Base-by-base conservation (phyloP, 1,140 invertebrate genomes). In the Andrena cerasifolii region DNA sequence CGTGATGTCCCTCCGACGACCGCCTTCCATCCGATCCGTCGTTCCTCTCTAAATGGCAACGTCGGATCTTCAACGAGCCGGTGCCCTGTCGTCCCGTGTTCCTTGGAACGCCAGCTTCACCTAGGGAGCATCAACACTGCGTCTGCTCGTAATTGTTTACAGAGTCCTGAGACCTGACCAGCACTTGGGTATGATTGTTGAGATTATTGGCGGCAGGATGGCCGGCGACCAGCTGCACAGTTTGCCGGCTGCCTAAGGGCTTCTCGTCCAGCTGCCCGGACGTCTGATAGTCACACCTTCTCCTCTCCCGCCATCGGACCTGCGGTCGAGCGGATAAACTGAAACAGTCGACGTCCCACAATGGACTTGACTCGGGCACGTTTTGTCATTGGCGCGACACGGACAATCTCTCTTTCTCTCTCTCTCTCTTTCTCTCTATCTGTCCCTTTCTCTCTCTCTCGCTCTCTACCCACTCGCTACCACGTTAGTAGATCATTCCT, bases 251-350 rank as follows among this genome's bases (percentile, higher is more conserved):
- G 36, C 62, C 58, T 24, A 58, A 36, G 54, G 21, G 71, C 28
- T 73, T 80, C 40, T 59, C 51, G 18, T 83, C 71, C 47, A 28
- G 62, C 65, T 82, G 80, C 31, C 85, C 88, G 82, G 92, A 91
- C 86, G 86, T 87, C 89, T 92, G 93, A 90, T 90, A 94, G 93
- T 94, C 94, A 93, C 91, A 95, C 94, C 90, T 94, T 93, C 88
- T 94, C 93, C 89, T 94, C 94, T 85, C 92, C 92, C 71, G 91
- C 92, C 86, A 92, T 90, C 90, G 93, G 90, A 90, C 92, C 93
- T 90, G 92, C 91, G 84, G 91, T 91, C 83, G 91, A 94, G 80
- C 94, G 92, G 86, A 94, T 93, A 91, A 94, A 94, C 94, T 94
- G 93, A 90, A 92, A 93, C 91, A 92, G 89, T 91, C 89, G 91